Evolutionary conservation across 1,140 invertebrate genomes (phyloP).

Genomic region (Drosophila funebris): DNA sequence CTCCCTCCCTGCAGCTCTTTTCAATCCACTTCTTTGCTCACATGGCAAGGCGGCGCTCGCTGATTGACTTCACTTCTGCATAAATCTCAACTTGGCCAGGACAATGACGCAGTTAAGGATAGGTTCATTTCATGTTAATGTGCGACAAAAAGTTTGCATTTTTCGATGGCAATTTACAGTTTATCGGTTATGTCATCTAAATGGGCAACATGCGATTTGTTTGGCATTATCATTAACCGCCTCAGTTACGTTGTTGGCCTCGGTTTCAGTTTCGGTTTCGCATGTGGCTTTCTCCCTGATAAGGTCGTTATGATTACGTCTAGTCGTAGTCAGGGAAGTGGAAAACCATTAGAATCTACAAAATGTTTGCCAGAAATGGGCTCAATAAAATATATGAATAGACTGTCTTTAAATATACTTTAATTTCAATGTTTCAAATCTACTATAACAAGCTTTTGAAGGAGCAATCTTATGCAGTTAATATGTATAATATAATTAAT

Average conservation of each 20-base stretch:
- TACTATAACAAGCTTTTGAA: no score
- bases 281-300: conserved; percentile 20
- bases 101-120: conserved; percentile 49
- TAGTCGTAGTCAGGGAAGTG: conserved; percentile 11
- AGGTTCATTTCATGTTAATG: conserved; percentile 60
- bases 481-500: no score
- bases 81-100: conserved; percentile 47
- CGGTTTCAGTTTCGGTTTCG: not conserved
- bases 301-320: conserved; percentile 21
- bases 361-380: not conserved
- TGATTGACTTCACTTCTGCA: conserved; percentile 62
- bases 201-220: conserved; percentile 71
- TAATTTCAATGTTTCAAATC: no score
- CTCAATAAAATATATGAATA: not conserved
- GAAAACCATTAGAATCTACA: conserved; percentile 13
- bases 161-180: conserved; percentile 71
- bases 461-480: no score
- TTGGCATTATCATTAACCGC: conserved; percentile 72
- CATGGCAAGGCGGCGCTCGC: conserved; percentile 31
- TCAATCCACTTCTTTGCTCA: conserved; percentile 40
- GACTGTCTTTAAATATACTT: not conserved
- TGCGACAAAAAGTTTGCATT: conserved; percentile 64
- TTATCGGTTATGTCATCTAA: conserved; percentile 79
- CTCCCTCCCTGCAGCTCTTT: no score
- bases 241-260: conserved; percentile 20